Evolutionary conservation across 1,140 invertebrate species (phyloP), one percentile per base, ranked within the genome.

Genomic region (Ooceraea biroi): DNA sequence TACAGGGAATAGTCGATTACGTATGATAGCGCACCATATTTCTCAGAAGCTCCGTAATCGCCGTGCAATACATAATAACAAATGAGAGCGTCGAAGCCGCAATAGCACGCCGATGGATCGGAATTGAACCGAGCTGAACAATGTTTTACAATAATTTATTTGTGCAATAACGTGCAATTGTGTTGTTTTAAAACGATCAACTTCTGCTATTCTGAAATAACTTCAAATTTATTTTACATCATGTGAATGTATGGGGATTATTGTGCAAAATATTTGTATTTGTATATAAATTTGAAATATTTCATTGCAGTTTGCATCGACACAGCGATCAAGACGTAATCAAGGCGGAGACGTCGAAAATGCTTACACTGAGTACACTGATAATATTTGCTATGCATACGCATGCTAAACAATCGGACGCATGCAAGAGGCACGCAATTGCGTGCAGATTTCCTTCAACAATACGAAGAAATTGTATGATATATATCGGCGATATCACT

Each of bases 1-100:
- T 89, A 90, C 87, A 91, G 85, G 82, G 92, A 93, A 92, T 90
- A 93, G 89, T 89, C 91, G 92, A 94, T 94, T 93, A 93, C 89
- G 90, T 89, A 90, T 89, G 92, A 93, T 94, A 93, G 86, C 91
- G 88, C 82, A 89, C 88, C 74, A 83, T 90, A 90, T 92, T 93
- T 89, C 92, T 74, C 69, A 84, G 92, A 91, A 92, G 92, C 73
- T 85, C 86, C 82, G 73, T 84, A 86, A 91, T 89, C 86, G 61
- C 73, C 63, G 61, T 55, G 58, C 74, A 88, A 85, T 82, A 88
- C 84, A 76, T 80, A 88, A 87, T 73, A 69, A 55, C 55, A 76
- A 77, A 88, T 57, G 65, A 36, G 55, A 60, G 17, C 74, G 73
- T 80, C 73, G 80, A 86, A 73, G 36, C 27, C 46, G 58, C 73